Percentiles rank a stretch among this genome's conserved stretches.
Evolutionary conservation across 2,797 vertebrate species (phyloP).

Genomic region (Ceyx erithaca): DNA sequence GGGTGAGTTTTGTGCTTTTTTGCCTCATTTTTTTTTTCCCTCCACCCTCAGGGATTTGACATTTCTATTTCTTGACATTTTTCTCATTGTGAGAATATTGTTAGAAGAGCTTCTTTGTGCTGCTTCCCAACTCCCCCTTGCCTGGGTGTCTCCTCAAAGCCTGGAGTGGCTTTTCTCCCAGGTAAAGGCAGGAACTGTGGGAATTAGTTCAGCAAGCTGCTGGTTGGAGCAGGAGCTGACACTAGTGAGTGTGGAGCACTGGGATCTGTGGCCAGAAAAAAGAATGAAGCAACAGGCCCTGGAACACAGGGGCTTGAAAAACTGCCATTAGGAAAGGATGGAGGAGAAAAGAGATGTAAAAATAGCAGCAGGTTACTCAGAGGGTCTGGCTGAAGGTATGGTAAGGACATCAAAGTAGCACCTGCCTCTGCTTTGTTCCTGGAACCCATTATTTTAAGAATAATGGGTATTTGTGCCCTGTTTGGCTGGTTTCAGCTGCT

Average conservation of each 20-base stretch:
- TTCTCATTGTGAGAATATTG: conserved; percentile 61
- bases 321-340: background rate
- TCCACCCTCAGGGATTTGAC: conserved; percentile 62
- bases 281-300: background rate
- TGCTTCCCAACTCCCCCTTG: background rate
- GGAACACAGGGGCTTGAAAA: background rate
- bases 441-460: background rate
- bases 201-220: conserved; percentile 57
- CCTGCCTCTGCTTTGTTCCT: background rate
- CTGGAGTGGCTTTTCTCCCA: conserved; percentile 39
- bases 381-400: background rate
- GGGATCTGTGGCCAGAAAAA: conserved; percentile 14
- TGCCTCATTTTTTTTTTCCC: background rate
- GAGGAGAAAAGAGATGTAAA: background rate
- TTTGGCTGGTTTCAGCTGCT: background rate
- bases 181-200: conserved; percentile 57
- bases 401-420: background rate
- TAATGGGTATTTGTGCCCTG: background rate
- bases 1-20: background rate
- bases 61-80: conserved; percentile 76
- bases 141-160: conserved; percentile 56
- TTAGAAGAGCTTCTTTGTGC: conserved; percentile 49
- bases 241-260: background rate
- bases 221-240: conserved; percentile 40
- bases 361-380: background rate